Evolutionary conservation across 2,113 vertebrate species (phyloP).

Genomic region (Stigmatopora argus): DNA sequence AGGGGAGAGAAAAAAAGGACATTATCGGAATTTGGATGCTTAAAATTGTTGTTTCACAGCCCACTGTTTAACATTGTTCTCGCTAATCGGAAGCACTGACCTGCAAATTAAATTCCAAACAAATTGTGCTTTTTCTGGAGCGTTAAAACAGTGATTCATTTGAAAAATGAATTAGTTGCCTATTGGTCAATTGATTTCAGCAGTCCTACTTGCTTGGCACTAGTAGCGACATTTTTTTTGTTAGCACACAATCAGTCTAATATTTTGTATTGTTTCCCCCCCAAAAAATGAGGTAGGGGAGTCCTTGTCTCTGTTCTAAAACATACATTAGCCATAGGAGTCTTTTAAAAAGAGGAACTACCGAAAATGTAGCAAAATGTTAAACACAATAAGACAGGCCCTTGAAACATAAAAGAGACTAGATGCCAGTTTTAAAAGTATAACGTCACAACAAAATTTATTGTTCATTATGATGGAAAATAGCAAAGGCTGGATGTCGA

Average conservation of each 20-base stretch:
- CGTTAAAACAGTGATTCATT: no score
- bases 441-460: slow-evolving; percentile 14
- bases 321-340: no score
- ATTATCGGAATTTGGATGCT: slow-evolving; percentile 17
- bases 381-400: background rate
- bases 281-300: no score
- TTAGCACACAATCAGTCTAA: no score
- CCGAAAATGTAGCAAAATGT: background rate
- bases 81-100: slow-evolving; percentile 18
- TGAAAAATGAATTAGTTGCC: no score
- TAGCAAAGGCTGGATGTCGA: slow-evolving; percentile 10
- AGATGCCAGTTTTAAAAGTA: slow-evolving; percentile 1
- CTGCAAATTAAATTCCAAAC: slow-evolving; percentile 6
- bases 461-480: slow-evolving; percentile 13
- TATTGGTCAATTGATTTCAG: no score
- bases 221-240: no score
- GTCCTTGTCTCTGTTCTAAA: no score
- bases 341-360: no score
- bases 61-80: slow-evolving; percentile 32
- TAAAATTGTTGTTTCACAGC: slow-evolving; percentile 41
- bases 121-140: no score
- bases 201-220: no score
- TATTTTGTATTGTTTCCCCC: no score
- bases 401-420: slow-evolving; percentile 6
- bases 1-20: slow-evolving; percentile 2